These are phyloP conservation scores for Popillia japonica DNA, from an alignment of 1,140 invertebrate genomes.

Conservation along the genomic window DNA sequence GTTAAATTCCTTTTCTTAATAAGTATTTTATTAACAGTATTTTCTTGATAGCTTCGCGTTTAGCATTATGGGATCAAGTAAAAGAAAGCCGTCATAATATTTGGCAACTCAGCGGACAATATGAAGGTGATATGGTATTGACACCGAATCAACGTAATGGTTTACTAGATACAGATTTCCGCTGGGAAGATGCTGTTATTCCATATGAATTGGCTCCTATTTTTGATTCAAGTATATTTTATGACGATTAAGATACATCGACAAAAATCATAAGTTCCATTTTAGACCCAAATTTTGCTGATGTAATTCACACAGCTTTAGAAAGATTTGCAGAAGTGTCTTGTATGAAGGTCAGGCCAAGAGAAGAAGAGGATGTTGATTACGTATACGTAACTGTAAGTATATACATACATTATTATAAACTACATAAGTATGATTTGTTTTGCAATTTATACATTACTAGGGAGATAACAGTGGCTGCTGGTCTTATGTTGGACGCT, in stretches of 20 bases:
- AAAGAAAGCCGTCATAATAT: background rate
- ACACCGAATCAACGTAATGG: conserved; percentile 35
- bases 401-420: background rate
- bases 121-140: conserved; percentile 40
- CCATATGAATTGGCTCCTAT: conserved; percentile 37
- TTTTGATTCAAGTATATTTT: conserved; percentile 25
- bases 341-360: conserved; percentile 55
- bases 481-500: conserved; percentile 35
- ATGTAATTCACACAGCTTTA: background rate
- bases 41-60: background rate
- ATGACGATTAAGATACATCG: too few species aligned
- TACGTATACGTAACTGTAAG: conserved; percentile 64
- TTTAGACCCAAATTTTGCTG: background rate
- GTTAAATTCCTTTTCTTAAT: background rate
- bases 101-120: conserved; percentile 37
- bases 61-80: conserved; percentile 21
- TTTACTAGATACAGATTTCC: conserved; percentile 1
- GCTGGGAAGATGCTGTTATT: conserved; percentile 33
- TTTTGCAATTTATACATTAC: background rate
- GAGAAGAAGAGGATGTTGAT: conserved; percentile 67
- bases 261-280: background rate
- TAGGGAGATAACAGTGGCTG: conserved; percentile 32
- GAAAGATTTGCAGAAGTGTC: background rate
- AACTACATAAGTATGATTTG: background rate
- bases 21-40: too few species aligned